phyloP scores from a whole-genome alignment of 1,140 invertebrate genomes.

The Cotesia vestalis region DNA sequence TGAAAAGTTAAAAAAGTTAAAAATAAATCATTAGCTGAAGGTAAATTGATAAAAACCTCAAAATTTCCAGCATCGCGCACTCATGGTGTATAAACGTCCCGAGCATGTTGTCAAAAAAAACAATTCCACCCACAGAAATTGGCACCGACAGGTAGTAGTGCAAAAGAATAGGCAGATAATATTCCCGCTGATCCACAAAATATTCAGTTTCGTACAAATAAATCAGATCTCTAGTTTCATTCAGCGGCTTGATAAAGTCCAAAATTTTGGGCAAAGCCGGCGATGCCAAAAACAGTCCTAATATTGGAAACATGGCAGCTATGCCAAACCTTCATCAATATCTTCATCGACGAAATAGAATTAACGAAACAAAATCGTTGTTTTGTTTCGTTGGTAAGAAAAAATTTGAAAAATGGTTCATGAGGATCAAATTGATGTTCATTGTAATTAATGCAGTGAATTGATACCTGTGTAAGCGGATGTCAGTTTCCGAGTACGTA shows the following conservation, averaged over 20 bases:
- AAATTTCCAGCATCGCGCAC: slow-evolving; percentile 25
- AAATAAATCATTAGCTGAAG: no score
- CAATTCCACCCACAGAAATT: neutral
- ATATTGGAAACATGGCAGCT: slow-evolving; percentile 28
- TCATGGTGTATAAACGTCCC: slow-evolving; percentile 33
- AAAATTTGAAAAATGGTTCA: no score
- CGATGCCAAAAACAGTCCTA: slow-evolving; percentile 24
- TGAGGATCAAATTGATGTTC: no score
- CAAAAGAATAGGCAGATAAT: slow-evolving; percentile 33
- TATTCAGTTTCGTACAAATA: slow-evolving; percentile 38
- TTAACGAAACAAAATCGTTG: no score
- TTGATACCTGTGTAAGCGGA: slow-evolving; percentile 16
- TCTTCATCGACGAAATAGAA: no score
- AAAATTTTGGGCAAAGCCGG: slow-evolving; percentile 33
- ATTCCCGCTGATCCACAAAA: slow-evolving; percentile 38
- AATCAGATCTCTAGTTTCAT: slow-evolving; percentile 31
- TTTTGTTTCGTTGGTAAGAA: no score
- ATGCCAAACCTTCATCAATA: neutral
- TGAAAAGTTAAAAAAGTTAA: no score
- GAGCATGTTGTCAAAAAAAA: slow-evolving; percentile 33
- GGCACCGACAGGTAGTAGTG: neutral
- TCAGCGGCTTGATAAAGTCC: slow-evolving; percentile 36
- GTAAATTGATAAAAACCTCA: slow-evolving; percentile 15
- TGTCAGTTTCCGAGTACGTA: slow-evolving; percentile 10
- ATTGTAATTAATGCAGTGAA: neutral